These are phyloP conservation scores for Enteromius treurensis DNA, from an alignment of 2,797 vertebrate species.

Conservation along the genomic window DNA sequence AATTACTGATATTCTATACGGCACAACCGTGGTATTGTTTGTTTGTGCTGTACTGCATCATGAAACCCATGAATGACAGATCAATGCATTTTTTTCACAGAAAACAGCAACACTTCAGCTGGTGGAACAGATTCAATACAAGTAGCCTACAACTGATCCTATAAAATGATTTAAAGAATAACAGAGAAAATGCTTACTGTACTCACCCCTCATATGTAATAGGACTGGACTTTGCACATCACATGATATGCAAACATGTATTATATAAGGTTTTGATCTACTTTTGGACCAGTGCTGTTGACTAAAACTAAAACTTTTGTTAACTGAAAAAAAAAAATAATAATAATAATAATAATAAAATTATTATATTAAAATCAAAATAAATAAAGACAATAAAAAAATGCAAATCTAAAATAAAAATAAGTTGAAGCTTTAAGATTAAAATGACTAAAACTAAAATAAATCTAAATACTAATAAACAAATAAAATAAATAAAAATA, in stretches of 20 bases:
- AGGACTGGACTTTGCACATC: background rate
- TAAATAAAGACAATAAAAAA: background rate
- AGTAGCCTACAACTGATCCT: background rate
- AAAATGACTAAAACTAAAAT: background rate
- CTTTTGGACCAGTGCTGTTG: background rate
- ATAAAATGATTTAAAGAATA: background rate
- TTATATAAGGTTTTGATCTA: background rate
- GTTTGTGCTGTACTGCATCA: background rate
- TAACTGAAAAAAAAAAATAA: background rate
- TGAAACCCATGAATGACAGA: background rate
- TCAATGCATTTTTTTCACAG: background rate
- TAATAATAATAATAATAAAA: too few species aligned
- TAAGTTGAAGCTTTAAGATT: background rate
- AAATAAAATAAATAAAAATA: background rate
- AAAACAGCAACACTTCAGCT: background rate
- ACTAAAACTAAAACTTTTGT: background rate
- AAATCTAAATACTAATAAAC: background rate
- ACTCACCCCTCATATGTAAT: background rate
- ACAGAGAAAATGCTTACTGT: slow-evolving; percentile 7
- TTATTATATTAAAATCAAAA: background rate
- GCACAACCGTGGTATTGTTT: background rate
- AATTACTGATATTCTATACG: background rate
- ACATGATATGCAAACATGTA: slow-evolving; percentile 2
- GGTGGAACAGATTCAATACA: background rate
- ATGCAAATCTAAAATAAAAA: background rate